A percentile compares a stretch with the other conserved stretches of the same genome.
These are phyloP conservation scores for Aromia moschata DNA, from an alignment of 2,888 invertebrate genomes.

Conservation along the genomic window DNA sequence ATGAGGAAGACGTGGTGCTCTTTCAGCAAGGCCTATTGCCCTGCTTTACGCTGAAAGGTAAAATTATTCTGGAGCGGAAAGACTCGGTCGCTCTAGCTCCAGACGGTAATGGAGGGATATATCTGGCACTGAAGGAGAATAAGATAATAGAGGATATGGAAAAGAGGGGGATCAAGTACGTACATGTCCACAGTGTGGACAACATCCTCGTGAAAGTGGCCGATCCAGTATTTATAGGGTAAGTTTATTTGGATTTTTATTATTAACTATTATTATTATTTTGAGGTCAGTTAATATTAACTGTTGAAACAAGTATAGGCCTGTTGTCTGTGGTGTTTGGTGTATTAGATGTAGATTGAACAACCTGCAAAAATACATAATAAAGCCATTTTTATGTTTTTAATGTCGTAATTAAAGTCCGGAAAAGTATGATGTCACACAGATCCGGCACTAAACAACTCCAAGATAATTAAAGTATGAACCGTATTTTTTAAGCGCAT, in stretches of 20 bases:
- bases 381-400: too few relatives aligned
- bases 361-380: too few relatives aligned
- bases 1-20: conserved; percentile 80
- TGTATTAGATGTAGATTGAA: too few relatives aligned
- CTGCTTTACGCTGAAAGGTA: conserved; percentile 92
- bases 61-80: conserved; percentile 87
- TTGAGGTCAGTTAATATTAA: neutral
- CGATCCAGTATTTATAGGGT: conserved; percentile 93
- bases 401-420: too few relatives aligned
- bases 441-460: too few relatives aligned
- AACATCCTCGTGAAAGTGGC: conserved; percentile 98
- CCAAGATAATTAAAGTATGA: too few relatives aligned
- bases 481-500: too few relatives aligned
- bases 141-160: conserved; percentile 83
- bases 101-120: conserved; percentile 90
- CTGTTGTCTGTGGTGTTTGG: too few relatives aligned
- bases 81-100: conserved; percentile 87
- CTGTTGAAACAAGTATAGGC: too few relatives aligned
- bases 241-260: conserved; percentile 24
- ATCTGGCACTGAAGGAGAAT: conserved; percentile 78
- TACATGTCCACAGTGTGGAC: conserved; percentile 98
- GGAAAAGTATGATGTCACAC: too few relatives aligned
- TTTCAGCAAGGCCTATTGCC: conserved; percentile 95
- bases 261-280: neutral
- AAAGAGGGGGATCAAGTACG: conserved; percentile 80